Evolutionary conservation across 2,113 vertebrate species (phyloP).

Genomic region (Andinoacara biseriatus): DNA sequence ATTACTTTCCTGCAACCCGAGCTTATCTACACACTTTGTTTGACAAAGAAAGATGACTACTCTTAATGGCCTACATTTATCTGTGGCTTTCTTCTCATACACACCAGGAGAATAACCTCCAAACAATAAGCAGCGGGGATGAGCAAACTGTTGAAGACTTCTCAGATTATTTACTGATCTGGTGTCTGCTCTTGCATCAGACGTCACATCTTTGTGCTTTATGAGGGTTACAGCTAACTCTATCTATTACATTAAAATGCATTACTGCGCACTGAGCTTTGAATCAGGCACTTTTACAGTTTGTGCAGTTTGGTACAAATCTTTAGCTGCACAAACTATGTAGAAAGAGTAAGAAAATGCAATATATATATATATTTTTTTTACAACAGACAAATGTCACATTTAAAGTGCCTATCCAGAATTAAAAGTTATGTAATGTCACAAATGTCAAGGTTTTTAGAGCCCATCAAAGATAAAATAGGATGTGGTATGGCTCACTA

Average conservation of each 20-base stretch:
- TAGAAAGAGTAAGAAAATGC: neutral
- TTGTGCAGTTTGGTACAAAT: rapidly evolving
- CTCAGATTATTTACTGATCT: neutral
- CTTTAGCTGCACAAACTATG: neutral
- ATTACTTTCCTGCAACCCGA: neutral
- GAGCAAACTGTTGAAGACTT: neutral
- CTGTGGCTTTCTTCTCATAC: neutral
- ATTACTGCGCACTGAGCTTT: neutral
- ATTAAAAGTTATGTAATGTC: neutral
- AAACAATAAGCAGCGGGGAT: neutral
- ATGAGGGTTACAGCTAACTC: neutral
- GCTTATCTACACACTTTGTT: neutral
- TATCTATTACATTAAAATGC: neutral
- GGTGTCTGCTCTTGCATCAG: neutral
- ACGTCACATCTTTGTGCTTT: neutral
- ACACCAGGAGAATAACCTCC: rapidly evolving
- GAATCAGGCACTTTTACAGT: no score
- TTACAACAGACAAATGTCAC: rapidly evolving
- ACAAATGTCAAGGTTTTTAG: neutral
- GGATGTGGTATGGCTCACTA: rapidly evolving
- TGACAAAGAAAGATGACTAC: neutral
- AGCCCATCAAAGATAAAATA: neutral
- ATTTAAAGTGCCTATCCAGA: rapidly evolving
- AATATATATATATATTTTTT: no score
- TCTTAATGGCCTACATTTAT: neutral